Evolutionary conservation across 2,888 invertebrate genomes (phyloP).

Genomic region (Mythimna lalbum): DNA sequence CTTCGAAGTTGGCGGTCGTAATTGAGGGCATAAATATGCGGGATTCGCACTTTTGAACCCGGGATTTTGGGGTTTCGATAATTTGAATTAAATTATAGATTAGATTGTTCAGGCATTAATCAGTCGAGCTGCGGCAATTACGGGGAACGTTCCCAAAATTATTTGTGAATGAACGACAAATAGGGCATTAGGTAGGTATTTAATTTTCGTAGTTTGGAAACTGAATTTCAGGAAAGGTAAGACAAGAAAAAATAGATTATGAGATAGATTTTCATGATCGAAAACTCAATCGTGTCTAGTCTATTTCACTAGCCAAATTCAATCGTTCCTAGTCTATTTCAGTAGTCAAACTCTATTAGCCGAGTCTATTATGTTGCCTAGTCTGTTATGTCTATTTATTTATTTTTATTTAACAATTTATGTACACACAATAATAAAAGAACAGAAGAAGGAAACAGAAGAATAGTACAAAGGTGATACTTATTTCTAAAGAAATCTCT

Average conservation of each 20-base stretch:
- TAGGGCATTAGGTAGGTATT: constrained; percentile 11
- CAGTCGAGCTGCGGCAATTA: constrained; percentile 44
- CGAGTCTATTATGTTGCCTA: too few species aligned
- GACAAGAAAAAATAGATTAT: not conserved
- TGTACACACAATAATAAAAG: too few species aligned
- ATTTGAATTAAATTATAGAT: constrained; percentile 69
- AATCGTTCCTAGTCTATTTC: too few species aligned
- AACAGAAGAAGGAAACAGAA: too few species aligned
- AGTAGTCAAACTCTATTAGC: too few species aligned
- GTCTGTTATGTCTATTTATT: too few species aligned
- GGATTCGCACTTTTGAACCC: constrained; percentile 70
- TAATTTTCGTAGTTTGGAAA: constrained; percentile 11
- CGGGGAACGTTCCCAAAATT: constrained; percentile 19
- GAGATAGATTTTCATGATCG: not conserved
- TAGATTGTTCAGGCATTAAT: constrained; percentile 57
- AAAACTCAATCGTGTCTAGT: not conserved
- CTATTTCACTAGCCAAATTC: too few species aligned
- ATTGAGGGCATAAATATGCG: constrained; percentile 77
- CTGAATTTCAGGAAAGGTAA: not conserved
- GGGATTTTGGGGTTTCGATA: constrained; percentile 59
- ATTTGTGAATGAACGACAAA: constrained; percentile 22
- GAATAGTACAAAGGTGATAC: too few species aligned
- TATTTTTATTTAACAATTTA: too few species aligned
- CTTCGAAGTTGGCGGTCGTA: constrained; percentile 80
- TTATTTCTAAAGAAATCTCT: too few species aligned